These are phyloP conservation scores for Drosophila aff. DNA, from an alignment of 1,140 invertebrate genomes.

Conservation along the genomic window DNA sequence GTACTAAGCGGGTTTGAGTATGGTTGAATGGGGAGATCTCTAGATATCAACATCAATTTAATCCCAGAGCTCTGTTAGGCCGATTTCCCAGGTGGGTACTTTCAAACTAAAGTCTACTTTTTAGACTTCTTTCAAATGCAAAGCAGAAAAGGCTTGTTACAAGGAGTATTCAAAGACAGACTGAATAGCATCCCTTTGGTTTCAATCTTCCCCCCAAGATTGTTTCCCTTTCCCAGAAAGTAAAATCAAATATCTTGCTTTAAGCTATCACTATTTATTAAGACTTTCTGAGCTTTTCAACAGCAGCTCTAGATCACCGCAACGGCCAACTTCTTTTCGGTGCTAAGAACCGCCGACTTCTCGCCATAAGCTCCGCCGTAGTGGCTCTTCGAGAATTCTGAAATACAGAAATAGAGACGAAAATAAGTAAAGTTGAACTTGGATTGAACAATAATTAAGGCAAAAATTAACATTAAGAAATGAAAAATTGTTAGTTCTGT, in stretches of 20 bases:
- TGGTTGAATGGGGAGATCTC: background rate
- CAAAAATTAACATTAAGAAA: background rate
- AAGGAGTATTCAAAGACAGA: background rate
- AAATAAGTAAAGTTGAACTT: constrained; percentile 16
- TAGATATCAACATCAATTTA: background rate
- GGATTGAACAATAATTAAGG: too few species aligned
- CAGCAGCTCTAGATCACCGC: constrained; percentile 49
- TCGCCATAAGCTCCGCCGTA: constrained; percentile 66
- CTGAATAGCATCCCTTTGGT: too few species aligned
- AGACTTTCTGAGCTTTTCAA: constrained; percentile 48
- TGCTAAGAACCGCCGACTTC: constrained; percentile 41
- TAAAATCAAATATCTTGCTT: constrained; percentile 17
- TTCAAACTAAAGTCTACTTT: too few species aligned
- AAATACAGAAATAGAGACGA: background rate
- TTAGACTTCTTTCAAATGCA: background rate
- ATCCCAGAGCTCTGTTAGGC: background rate
- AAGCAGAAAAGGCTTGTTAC: too few species aligned
- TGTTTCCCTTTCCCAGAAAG: background rate
- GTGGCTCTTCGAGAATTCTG: constrained; percentile 68
- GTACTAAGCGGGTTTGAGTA: constrained; percentile 24
- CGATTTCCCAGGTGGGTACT: background rate
- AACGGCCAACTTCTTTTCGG: constrained; percentile 61
- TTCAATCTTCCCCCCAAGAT: too few species aligned
- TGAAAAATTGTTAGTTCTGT: too few species aligned
- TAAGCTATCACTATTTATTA: constrained; percentile 80